Evolutionary conservation across 1,140 invertebrate genomes (phyloP).

Genomic region (Nephila pilipes): DNA sequence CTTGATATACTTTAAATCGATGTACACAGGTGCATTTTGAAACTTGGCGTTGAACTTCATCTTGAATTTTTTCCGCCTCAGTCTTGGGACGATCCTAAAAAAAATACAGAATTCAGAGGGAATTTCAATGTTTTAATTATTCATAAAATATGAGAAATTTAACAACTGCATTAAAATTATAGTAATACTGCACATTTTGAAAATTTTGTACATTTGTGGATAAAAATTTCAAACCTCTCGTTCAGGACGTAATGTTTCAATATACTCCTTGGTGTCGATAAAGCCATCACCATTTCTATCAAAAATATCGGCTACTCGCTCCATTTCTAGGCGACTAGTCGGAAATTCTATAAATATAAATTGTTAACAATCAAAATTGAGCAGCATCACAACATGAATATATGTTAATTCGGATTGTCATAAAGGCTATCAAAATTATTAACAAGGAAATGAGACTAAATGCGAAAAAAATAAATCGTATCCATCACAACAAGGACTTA

Average conservation of each 20-base stretch:
- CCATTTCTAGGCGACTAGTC: slow-evolving; percentile 98
- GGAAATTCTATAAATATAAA: slow-evolving; percentile 91
- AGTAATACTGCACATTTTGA: neutral
- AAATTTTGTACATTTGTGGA: slow-evolving; percentile 17
- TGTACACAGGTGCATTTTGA: slow-evolving; percentile 96
- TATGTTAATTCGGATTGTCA: neutral
- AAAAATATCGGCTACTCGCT: slow-evolving; percentile 98
- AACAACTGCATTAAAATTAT: neutral
- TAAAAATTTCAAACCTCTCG: slow-evolving; percentile 86
- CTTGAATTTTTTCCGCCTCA: slow-evolving; percentile 96
- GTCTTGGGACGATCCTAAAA: slow-evolving; percentile 87
- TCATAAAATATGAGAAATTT: neutral
- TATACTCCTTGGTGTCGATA: slow-evolving; percentile 99
- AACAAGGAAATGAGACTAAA: neutral
- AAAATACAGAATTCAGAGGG: neutral
- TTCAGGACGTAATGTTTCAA: slow-evolving; percentile 96
- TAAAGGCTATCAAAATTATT: neutral
- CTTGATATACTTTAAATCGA: slow-evolving; percentile 98
- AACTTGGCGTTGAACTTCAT: slow-evolving; percentile 97
- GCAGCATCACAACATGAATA: neutral
- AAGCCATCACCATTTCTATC: slow-evolving; percentile 95
- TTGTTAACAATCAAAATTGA: neutral
- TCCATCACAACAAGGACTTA: slow-evolving; percentile 81
- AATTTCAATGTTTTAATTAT: neutral
- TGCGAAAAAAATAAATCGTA: too few species aligned